Conservation (phyloP, 2,888 invertebrate genomes). For the Diabrotica balteata region DNA sequence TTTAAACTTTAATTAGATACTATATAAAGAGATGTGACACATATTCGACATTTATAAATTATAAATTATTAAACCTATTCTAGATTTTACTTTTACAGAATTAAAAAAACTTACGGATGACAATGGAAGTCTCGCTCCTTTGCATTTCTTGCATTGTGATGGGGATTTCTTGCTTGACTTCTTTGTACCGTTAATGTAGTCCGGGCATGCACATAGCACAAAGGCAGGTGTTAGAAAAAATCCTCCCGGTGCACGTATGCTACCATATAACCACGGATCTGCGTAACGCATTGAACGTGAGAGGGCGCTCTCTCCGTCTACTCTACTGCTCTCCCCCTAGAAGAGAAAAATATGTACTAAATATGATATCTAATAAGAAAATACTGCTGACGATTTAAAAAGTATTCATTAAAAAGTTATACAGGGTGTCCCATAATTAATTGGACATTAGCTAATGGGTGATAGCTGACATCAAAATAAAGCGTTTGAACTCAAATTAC, state of each 20-base stretch:
- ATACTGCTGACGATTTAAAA: no score
- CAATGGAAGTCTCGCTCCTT: conserved; percentile 78
- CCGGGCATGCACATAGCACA: conserved; percentile 81
- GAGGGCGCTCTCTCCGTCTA: conserved; percentile 73
- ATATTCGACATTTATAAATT: no score
- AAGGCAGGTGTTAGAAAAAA: conserved; percentile 68
- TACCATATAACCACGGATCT: conserved; percentile 86
- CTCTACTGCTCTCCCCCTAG: conserved; percentile 49
- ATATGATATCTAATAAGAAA: no score
- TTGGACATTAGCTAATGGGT: no score
- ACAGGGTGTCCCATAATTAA: no score
- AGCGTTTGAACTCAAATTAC: no score
- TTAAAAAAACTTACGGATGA: conserved; percentile 57
- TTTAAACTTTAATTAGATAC: no score
- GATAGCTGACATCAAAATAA: no score
- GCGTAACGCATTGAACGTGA: conserved; percentile 86
- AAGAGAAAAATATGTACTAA: conserved; percentile 21
- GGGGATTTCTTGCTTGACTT: conserved; percentile 76
- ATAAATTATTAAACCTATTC: background rate
- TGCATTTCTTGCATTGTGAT: conserved; percentile 83
- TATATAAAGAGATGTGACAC: no score
- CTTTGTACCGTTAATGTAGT: conserved; percentile 80
- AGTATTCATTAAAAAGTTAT: background rate
- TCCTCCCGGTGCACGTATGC: conserved; percentile 60
- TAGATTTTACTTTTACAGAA: background rate